A percentile compares a stretch with the other conserved stretches of the same genome.
phyloP scores from a whole-genome alignment of 2,888 invertebrate species.

The Epirrita christyi region DNA sequence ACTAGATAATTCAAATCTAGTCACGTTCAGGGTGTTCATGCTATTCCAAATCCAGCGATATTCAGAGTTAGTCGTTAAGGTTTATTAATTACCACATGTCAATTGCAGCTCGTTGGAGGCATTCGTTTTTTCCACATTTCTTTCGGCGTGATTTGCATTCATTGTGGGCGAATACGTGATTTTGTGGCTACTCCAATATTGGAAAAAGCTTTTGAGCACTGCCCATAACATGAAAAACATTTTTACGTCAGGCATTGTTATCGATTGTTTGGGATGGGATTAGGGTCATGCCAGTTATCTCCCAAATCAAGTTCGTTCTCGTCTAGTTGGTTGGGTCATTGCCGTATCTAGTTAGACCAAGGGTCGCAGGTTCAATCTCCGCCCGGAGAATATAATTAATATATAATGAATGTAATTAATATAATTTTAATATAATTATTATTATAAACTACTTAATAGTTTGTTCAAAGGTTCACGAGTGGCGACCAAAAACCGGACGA shows the following conservation, averaged over 20 bases:
- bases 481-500: no score
- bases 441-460: no score
- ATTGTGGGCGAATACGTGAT: conserved; percentile 4
- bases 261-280: neutral
- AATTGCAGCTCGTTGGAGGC: conserved; percentile 8
- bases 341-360: no score
- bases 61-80: conserved; percentile 12
- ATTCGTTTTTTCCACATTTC: conserved; percentile 20
- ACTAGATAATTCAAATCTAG: no score
- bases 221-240: neutral
- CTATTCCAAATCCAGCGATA: neutral
- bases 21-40: neutral
- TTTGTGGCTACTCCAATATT: conserved; percentile 12
- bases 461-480: no score
- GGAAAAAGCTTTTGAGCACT: conserved; percentile 8
- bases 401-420: no score
- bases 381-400: no score
- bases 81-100: conserved; percentile 19
- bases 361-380: no score
- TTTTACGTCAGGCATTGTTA: conserved; percentile 2
- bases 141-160: conserved; percentile 19
- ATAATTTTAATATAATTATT: no score
- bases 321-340: no score
- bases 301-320: no score
- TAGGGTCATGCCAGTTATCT: no score